Percentiles rank a stretch among this genome's conserved stretches.
Conservation (phyloP, 2,888 invertebrate genomes). For the Rotaria sp. region DNA sequence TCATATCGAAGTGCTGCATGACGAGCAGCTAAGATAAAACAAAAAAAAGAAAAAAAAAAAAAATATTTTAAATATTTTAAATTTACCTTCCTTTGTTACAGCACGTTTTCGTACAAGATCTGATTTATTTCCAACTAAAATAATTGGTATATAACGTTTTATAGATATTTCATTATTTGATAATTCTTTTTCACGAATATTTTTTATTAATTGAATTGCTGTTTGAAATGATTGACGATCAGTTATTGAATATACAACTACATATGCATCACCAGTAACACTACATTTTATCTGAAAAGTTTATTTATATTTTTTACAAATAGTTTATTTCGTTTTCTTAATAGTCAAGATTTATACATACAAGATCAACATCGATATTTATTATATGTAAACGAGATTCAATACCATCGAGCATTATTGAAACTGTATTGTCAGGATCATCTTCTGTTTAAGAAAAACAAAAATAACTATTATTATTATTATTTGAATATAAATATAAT, state of each 20-base stretch:
- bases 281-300: neutral
- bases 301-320: no score
- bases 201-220: slow-evolving; percentile 35
- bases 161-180: neutral
- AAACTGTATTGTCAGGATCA: slow-evolving; percentile 34
- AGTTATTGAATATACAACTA: slow-evolving; percentile 38
- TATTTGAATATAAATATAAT: no score
- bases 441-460: slow-evolving; percentile 21
- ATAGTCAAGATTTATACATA: neutral
- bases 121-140: slow-evolving; percentile 40
- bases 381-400: slow-evolving; percentile 36
- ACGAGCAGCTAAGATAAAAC: slow-evolving; percentile 17
- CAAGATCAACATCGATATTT: slow-evolving; percentile 36
- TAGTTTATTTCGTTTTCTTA: no score
- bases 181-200: slow-evolving; percentile 31
- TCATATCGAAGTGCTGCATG: slow-evolving; percentile 30
- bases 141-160: slow-evolving; percentile 32
- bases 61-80: neutral
- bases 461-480: no score
- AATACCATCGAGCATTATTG: slow-evolving; percentile 36
- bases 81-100: slow-evolving; percentile 33
- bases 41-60: neutral
- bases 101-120: slow-evolving; percentile 40
- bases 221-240: slow-evolving; percentile 35
- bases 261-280: slow-evolving; percentile 31